A percentile compares a stretch with the other conserved stretches of the same genome.
phyloP scores from a whole-genome alignment of 2,888 invertebrate genomes.

The Teleiodes luculella region DNA sequence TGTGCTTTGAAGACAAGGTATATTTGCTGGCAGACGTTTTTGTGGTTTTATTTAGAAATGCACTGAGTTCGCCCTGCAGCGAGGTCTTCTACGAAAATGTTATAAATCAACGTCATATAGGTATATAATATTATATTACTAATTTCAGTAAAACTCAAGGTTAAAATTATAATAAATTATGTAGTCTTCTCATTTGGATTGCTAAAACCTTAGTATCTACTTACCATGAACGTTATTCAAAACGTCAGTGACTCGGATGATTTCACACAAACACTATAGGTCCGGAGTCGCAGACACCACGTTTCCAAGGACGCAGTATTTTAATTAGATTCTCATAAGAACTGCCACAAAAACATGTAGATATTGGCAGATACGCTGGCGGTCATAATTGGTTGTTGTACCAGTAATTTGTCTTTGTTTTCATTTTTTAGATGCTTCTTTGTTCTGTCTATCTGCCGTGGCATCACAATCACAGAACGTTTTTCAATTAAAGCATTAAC shows the following conservation, averaged over 20 bases:
- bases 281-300: no score
- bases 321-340: not conserved
- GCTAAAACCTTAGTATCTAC: no score
- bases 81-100: slow-evolving; percentile 23
- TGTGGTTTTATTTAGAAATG: slow-evolving; percentile 21
- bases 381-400: slow-evolving; percentile 8
- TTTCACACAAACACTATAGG: no score
- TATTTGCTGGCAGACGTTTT: not conserved
- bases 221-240: no score
- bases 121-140: no score
- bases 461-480: slow-evolving; percentile 38
- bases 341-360: slow-evolving; percentile 6
- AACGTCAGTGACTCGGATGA: no score
- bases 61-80: not conserved
- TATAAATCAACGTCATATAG: slow-evolving; percentile 14
- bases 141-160: not conserved
- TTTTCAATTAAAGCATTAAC: not conserved
- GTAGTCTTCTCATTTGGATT: no score
- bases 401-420: slow-evolving; percentile 35
- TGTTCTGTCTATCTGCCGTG: slow-evolving; percentile 24
- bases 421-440: slow-evolving; percentile 12
- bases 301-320: not conserved
- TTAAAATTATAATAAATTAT: not conserved
- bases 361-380: slow-evolving; percentile 9
- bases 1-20: not conserved